Percentiles rank a stretch among this genome's conserved stretches.
Conservation (phyloP, 2,797 vertebrate species). For the Phalloptychus januarius region DNA sequence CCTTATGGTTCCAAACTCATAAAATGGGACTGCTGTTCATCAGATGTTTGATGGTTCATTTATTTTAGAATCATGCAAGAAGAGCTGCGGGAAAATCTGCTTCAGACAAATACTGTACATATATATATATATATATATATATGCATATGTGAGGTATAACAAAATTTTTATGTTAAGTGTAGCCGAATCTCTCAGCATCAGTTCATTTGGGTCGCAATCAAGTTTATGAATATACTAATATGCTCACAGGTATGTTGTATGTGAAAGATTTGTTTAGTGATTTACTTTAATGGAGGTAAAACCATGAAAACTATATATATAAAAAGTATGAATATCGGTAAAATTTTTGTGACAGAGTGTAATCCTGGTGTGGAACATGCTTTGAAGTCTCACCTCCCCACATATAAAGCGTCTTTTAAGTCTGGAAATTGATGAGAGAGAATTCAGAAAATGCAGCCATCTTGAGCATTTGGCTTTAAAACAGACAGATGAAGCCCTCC, state of each 20-base stretch:
- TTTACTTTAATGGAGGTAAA: neutral
- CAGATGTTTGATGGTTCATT: slow-evolving; percentile 35
- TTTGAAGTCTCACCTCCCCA: slow-evolving; percentile 49
- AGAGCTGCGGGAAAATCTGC: slow-evolving; percentile 26
- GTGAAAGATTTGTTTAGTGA: slow-evolving; percentile 18
- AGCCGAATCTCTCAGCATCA: slow-evolving; percentile 4
- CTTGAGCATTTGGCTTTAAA: slow-evolving; percentile 79
- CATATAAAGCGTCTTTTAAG: slow-evolving; percentile 28
- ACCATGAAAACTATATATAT: neutral
- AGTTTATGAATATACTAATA: slow-evolving; percentile 13
- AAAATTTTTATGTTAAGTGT: neutral
- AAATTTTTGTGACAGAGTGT: neutral
- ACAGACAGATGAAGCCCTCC: slow-evolving; percentile 70
- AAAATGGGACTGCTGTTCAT: slow-evolving; percentile 37
- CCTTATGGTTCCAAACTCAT: slow-evolving; percentile 28
- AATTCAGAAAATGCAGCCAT: slow-evolving; percentile 76
- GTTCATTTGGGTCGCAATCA: slow-evolving; percentile 2
- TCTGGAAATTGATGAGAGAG: slow-evolving; percentile 77
- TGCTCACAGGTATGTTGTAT: slow-evolving; percentile 23
- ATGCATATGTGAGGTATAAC: neutral
- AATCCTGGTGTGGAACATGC: slow-evolving; percentile 31
- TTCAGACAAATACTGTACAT: slow-evolving; percentile 24
- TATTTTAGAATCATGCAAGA: slow-evolving; percentile 16
- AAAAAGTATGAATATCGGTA: neutral
- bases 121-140: too few relatives aligned